These are phyloP conservation scores for Leptobrachium ailaonicum DNA, from an alignment of 2,113 vertebrate species.

Conservation along the genomic window DNA sequence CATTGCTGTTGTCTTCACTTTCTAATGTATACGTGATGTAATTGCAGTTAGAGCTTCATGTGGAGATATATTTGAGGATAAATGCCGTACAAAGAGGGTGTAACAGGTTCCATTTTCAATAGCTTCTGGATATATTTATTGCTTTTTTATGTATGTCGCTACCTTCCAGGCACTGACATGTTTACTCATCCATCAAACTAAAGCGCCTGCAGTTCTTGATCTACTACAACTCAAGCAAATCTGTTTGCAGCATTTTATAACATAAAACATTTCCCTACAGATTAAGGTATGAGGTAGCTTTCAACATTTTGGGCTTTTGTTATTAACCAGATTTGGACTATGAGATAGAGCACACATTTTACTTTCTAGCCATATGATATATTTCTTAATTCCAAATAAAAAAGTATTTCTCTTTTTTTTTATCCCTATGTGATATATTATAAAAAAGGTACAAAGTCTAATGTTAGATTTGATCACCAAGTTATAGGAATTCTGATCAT, in stretches of 20 bases:
- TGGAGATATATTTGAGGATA: not conserved
- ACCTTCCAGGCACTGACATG: conserved; percentile 53
- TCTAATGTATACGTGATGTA: too few relatives aligned
- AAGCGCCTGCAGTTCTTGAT: conserved; percentile 67
- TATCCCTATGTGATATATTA: too few relatives aligned
- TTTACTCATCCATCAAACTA: conserved; percentile 70
- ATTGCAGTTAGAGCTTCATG: not conserved
- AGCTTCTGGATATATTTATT: conserved; percentile 67
- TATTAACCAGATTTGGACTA: conserved; percentile 60
- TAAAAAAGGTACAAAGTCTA: too few relatives aligned
- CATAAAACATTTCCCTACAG: conserved; percentile 70
- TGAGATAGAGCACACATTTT: conserved; percentile 34
- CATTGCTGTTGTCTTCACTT: too few relatives aligned
- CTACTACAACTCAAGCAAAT: conserved; percentile 66
- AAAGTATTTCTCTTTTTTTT: too few relatives aligned
- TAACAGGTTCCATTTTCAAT: conserved; percentile 49
- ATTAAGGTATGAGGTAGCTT: conserved; percentile 71
- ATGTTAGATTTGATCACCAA: too few relatives aligned
- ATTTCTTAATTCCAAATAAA: too few relatives aligned
- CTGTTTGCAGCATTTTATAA: conserved; percentile 65
- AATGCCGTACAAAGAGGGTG: not conserved
- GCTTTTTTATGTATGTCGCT: conserved; percentile 57
- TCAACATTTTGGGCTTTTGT: conserved; percentile 55
- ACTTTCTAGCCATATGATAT: too few relatives aligned
- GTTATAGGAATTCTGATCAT: too few relatives aligned